Evolutionary conservation across 2,797 vertebrate species (phyloP), one percentile per base, ranked within the genome.

Genomic region (Vespertilio murinus): DNA sequence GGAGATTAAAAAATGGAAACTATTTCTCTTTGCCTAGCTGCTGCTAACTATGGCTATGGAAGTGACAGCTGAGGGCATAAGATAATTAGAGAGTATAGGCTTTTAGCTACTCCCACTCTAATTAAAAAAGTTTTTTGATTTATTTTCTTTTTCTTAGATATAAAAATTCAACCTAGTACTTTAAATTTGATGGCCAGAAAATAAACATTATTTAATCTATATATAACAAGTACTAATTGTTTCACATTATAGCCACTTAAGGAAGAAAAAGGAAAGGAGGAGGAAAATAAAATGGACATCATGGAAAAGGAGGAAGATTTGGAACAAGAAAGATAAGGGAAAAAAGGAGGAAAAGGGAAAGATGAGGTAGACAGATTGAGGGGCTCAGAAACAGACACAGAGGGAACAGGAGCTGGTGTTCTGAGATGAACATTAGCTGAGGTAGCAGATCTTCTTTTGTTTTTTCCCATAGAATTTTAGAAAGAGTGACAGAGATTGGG

Each of bases 151-250:
- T 77, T 79, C 28, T 95, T 84, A 73, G 6, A 56, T 52, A 71
- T 0, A 94, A 93, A 94, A 89, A 74, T 38, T 86, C 49, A 89
- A 86, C 14, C 52, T 85, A 71, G 52, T 71, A 80, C 16, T 85
- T 88, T 85, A 90, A 77, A 75, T 20, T 52, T 73, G 81, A 93
- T 52, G 20, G n/a, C n/a, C 33, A 78, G 56, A 69, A 96, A 93
- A 75, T 65, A 71, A 71, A 73, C 22, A 71, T 49, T 92, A 83
- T 65, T 83, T 77, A 64, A n/a, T 5, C 47, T 20, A 74, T n/a
- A 49, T 77, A 70, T 38, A 54, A 81, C 9, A 87, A 92, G 42
- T n/a, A 71, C 18, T 85, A 49, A 77, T 8, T 78, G 45, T 71
- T 93, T 91, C 67, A 95, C 11, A 54, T 78, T 56, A 82, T 35